Evolutionary conservation across 2,888 invertebrate species (phyloP), one percentile per base, ranked within the genome.

Genomic region (Lepidocyrtoides sp.): DNA sequence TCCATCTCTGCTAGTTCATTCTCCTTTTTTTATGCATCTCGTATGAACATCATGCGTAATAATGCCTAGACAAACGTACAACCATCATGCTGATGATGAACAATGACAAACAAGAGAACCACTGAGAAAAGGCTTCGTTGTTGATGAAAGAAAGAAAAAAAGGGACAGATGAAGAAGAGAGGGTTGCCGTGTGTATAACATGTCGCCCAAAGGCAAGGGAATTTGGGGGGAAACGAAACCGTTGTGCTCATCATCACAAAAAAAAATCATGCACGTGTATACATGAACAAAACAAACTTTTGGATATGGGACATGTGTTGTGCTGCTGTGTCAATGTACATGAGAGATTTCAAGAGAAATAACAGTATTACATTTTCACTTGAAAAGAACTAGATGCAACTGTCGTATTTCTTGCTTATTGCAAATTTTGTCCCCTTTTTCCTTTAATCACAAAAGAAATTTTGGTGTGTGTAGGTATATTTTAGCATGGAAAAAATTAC

Each of bases 171-270:
- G n/a, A n/a, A n/a, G n/a, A 48, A 48, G 69, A 69, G n/a, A n/a
- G 0, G 17, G 20, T 63, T 23, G 26, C 17, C 48, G 29, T 75
- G 75, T 75, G 44, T 44, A 75, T 75, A 44, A 48, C 75, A 75
- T 48, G 75, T 48, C 26, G 75, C 75, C 75, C 48, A n/a, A n/a
- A 23, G 75, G 48, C 75, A 75, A 14, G 2, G 41, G 36, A 23
- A 72, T 17, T 41, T 23, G n/a, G 26, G 48, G 14, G 48, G 23
- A 48, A 41, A 20, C 2, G 36, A 36, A 36, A 36, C 36, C n/a
- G n/a, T 20, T 17, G 23, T 29, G 12, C 2, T 29, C 63, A n/a
- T 29, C 63, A 63, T 66, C 60, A 36, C 36, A 36, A 26, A n/a
- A n/a, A n/a, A n/a, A n/a, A n/a, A n/a, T 20, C 23, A 23, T 60